Conservation (phyloP, 1,140 invertebrate species). For the Idris sp. region DNA sequence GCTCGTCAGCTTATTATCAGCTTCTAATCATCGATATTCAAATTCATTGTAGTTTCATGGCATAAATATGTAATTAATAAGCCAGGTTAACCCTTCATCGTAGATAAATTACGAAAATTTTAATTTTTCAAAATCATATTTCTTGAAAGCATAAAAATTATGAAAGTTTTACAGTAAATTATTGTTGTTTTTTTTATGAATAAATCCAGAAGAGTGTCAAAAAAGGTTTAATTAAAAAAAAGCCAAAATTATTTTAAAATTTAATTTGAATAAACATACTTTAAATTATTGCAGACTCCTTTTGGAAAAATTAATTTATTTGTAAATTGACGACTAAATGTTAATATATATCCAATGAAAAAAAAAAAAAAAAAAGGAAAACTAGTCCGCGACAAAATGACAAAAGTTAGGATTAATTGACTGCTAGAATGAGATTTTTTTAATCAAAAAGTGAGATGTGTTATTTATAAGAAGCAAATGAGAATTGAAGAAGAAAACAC, state of each 20-base stretch:
- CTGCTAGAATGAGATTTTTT: constrained; percentile 9
- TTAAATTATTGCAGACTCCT: too few species aligned
- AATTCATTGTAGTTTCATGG: constrained; percentile 55
- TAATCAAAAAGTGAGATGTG: constrained; percentile 14
- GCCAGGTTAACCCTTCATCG: constrained; percentile 26
- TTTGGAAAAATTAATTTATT: too few species aligned
- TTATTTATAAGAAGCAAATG: constrained; percentile 27
- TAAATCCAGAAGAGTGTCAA: too few species aligned
- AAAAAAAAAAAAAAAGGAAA: too few species aligned
- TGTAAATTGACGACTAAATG: too few species aligned
- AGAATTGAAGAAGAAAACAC: too few species aligned
- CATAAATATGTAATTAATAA: constrained; percentile 50
- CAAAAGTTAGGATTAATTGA: constrained; percentile 28
- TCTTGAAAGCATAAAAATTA: constrained; percentile 4
- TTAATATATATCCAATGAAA: constrained; percentile 13
- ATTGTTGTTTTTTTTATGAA: constrained; percentile 2
- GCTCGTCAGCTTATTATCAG: constrained; percentile 54
- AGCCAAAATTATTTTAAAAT: constrained; percentile 1
- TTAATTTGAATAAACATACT: too few species aligned
- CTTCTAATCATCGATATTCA: constrained; percentile 53
- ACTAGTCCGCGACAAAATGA: constrained; percentile 34
- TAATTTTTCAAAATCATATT: constrained; percentile 12
- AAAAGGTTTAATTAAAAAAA: too few species aligned
- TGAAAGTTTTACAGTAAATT: not conserved
- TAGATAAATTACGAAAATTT: constrained; percentile 22